These are phyloP conservation scores for Hippoglossus hippoglossus DNA, from an alignment of 2,797 vertebrate genomes.

Conservation along the genomic window DNA sequence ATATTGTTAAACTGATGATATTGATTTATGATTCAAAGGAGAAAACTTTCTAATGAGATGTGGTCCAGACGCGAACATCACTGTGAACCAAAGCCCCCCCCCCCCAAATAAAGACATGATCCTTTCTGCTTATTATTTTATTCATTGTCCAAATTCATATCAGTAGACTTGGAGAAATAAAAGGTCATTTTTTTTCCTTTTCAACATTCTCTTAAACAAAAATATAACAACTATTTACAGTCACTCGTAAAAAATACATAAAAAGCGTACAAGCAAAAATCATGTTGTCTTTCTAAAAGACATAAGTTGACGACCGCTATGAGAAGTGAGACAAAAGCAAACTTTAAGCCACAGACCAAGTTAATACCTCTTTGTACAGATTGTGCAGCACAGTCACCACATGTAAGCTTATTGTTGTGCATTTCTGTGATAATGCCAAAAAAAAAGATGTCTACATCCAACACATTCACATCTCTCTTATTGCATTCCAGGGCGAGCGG, in stretches of 20 bases:
- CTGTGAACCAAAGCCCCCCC: background rate
- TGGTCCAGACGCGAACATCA: no score
- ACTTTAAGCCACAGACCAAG: conserved; percentile 86
- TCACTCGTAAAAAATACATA: conserved; percentile 96
- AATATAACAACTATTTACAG: conserved; percentile 99
- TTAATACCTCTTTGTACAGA: conserved; percentile 88
- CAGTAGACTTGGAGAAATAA: conserved; percentile 91
- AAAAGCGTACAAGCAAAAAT: conserved; percentile 92
- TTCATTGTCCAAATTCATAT: conserved; percentile 91
- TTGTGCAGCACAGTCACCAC: conserved; percentile 90
- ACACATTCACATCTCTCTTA: conserved; percentile 84
- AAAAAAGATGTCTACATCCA: conserved; percentile 40
- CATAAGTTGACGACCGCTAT: conserved; percentile 93
- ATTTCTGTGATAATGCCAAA: conserved; percentile 80
- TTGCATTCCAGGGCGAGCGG: conserved; percentile 83
- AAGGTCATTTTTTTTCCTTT: conserved; percentile 82
- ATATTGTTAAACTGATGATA: no score
- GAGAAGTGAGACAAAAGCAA: conserved; percentile 87
- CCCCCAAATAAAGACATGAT: background rate
- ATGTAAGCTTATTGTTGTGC: conserved; percentile 88
- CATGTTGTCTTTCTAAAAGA: conserved; percentile 98
- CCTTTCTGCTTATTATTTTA: conserved; percentile 73
- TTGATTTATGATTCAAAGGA: no score
- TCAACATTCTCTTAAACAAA: conserved; percentile 97
- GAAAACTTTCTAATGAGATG: background rate